Base-by-base conservation (phyloP, 2,797 vertebrate species). In the Picus viridis region DNA sequence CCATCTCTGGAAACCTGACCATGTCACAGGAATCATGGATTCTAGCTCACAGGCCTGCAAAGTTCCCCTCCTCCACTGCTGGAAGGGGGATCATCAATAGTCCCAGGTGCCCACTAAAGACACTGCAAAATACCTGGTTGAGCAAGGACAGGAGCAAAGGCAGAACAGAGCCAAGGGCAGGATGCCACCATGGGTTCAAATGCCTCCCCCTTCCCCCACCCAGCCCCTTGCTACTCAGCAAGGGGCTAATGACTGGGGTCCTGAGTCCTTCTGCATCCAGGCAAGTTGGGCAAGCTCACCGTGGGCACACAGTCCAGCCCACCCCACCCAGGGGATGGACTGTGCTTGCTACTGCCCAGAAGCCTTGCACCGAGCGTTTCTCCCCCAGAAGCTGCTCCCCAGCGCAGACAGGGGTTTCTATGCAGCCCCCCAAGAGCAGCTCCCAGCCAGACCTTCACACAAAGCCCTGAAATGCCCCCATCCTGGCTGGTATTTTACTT, bases 111-210 rank as follows among this genome's bases (percentile, higher is more conserved):
- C 23, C 61, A 22, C 53, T 12, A 74, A 7, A 3, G 43, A 57
- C 63, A 54, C 83, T n/a, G 62, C 77, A 77, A 86, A 89, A 74
- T 2, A 79, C 45, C 45, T 45, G 51, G 32, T 5, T 34, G 32
- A 71, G 58, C 49, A 84, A 82, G 0, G 0, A 70, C 0, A 0
- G 54, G 16, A 85, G 64, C 39, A 81, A 86, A 80, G 0, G 0
- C 53, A 47, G 8, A 76, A 58, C 0, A 0, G 16, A 84, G 74
- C 53, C 83, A 43, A 73, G 56, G 19, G 49, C 69, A 83, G 61
- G 81, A 45, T 6, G 32, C 0, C 12, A 1, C 26, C 4, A 0
- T 4, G 8, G 16, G 45, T 30, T 86, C 77, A 30, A 64, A 67
- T 90, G 39, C 6, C 32, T 68, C 70, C 10, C 36, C 47, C 73